Conservation (phyloP, 2,797 vertebrate species). For the Scolopax rusticola region DNA sequence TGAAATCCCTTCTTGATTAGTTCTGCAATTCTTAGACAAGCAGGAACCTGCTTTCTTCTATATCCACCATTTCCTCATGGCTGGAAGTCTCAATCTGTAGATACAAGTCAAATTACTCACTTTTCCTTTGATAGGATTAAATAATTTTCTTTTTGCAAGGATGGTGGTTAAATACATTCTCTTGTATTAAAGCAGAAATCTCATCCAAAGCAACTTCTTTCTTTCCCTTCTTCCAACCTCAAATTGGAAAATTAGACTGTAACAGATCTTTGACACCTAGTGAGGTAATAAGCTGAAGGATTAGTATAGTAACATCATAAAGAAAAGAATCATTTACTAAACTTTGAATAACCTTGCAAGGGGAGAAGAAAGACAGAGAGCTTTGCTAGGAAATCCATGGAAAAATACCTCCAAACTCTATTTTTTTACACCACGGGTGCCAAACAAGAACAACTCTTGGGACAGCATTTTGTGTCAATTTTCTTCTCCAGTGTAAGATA, state of each 20-base stretch:
- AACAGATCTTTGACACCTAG: background rate
- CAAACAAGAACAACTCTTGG: background rate
- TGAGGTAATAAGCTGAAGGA: background rate
- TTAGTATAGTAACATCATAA: background rate
- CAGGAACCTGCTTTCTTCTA: background rate
- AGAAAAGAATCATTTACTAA: background rate
- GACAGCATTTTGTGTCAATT: background rate
- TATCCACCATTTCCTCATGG: background rate
- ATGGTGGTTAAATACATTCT: background rate
- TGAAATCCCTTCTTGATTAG: background rate
- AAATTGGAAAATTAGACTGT: background rate
- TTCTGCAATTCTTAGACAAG: background rate
- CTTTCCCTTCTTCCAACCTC: background rate
- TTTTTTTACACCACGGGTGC: background rate
- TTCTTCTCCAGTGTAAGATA: background rate
- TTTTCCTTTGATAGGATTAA: background rate
- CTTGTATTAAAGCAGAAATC: background rate
- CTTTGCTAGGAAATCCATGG: background rate
- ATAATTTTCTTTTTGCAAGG: background rate
- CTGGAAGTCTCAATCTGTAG: background rate
- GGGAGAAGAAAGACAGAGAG: background rate
- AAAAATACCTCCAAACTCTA: background rate
- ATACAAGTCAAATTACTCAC: conserved; percentile 1
- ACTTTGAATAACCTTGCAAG: background rate
- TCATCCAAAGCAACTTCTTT: background rate